Percentiles rank a stretch among this genome's conserved stretches.
Conservation (phyloP, 2,888 invertebrate species). For the Apeira syringaria region DNA sequence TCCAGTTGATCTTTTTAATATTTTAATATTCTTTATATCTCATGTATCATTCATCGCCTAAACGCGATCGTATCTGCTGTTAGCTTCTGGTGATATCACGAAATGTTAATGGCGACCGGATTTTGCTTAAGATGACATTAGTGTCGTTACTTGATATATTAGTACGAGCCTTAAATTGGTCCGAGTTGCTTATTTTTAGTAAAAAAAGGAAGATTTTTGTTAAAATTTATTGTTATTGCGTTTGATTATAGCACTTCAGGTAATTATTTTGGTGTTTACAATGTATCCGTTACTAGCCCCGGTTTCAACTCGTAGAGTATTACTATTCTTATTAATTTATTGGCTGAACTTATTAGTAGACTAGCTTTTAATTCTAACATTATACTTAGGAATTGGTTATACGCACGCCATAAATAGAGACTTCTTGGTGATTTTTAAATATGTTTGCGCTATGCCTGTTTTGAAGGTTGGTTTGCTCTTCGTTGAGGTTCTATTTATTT, state of each 20-base stretch:
- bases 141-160: slow-evolving; percentile 66
- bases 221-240: slow-evolving; percentile 41
- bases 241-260: slow-evolving; percentile 21
- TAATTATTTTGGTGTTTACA: slow-evolving; percentile 19
- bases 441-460: too few species aligned
- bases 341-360: slow-evolving; percentile 17
- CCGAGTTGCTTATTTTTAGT: slow-evolving; percentile 40
- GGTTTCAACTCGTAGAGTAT: too few species aligned
- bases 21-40: slow-evolving; percentile 34
- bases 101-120: slow-evolving; percentile 68
- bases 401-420: too few species aligned
- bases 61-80: slow-evolving; percentile 56
- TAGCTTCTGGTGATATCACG: slow-evolving; percentile 72
- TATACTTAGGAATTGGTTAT: slow-evolving; percentile 2
- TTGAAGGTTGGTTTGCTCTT: too few species aligned
- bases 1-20: slow-evolving; percentile 17
- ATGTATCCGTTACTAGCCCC: too few species aligned
- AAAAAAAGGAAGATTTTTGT: slow-evolving; percentile 32
- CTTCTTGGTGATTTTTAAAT: too few species aligned
- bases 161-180: slow-evolving; percentile 39
- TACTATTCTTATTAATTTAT: slow-evolving; percentile 10
- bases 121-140: slow-evolving; percentile 59
- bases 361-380: slow-evolving; percentile 5
- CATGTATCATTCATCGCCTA: slow-evolving; percentile 74
- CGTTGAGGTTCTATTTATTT: too few species aligned